Conservation (phyloP, 2,888 invertebrate genomes). For the Drosophila phalerata region DNA sequence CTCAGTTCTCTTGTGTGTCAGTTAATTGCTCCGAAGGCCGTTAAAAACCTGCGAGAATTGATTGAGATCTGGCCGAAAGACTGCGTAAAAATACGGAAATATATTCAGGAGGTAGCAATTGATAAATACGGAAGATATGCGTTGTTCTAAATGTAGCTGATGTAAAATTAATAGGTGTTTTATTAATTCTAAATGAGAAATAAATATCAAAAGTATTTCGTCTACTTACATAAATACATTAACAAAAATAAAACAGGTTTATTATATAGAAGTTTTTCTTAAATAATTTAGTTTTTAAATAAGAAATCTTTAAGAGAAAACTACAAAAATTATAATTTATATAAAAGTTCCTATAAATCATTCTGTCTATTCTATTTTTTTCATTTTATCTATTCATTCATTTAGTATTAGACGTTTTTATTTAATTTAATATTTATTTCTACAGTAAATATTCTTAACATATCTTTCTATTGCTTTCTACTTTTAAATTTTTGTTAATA, state of each 20-base stretch:
- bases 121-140: slow-evolving; percentile 19
- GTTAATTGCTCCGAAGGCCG: slow-evolving; percentile 69
- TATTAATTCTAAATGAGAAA: neutral
- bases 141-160: too few species aligned
- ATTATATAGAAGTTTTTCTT: neutral
- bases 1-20: slow-evolving; percentile 36
- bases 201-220: neutral
- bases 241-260: too few species aligned
- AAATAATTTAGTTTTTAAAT: too few species aligned
- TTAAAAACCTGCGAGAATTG: slow-evolving; percentile 12
- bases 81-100: slow-evolving; percentile 13
- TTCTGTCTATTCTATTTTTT: too few species aligned
- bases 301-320: too few species aligned
- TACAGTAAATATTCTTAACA: neutral
- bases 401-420: too few species aligned
- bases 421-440: neutral
- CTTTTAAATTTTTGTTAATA: neutral
- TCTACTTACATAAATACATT: too few species aligned
- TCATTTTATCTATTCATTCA: too few species aligned
- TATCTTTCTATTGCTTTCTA: neutral
- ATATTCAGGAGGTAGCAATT: slow-evolving; percentile 7
- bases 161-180: neutral
- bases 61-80: slow-evolving; percentile 11
- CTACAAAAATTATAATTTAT: too few species aligned
- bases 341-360: too few species aligned